phyloP scores from a whole-genome alignment of 2,888 invertebrate species.

The Aleiodes alternator region DNA sequence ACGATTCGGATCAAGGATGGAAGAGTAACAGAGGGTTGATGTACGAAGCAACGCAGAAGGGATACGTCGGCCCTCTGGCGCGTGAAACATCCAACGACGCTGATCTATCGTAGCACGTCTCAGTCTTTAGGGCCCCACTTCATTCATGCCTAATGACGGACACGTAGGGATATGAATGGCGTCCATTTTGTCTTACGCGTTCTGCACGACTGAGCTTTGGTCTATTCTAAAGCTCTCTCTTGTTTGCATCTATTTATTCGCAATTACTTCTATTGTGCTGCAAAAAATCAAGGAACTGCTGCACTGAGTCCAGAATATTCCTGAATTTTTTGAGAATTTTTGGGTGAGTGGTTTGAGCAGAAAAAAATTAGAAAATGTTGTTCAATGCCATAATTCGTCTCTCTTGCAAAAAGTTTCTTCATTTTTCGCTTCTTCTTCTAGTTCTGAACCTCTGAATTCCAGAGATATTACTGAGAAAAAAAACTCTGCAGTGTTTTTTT shows the following conservation, averaged over 20 bases:
- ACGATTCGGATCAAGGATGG: not conserved
- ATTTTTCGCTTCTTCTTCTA: too few species aligned
- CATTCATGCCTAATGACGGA: slow-evolving; percentile 49
- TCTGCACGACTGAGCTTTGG: slow-evolving; percentile 30
- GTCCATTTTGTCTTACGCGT: slow-evolving; percentile 45
- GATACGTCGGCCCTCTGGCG: slow-evolving; percentile 60
- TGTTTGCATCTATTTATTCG: slow-evolving; percentile 6
- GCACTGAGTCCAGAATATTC: too few species aligned
- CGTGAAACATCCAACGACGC: slow-evolving; percentile 63
- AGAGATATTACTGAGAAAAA: too few species aligned
- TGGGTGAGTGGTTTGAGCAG: too few species aligned
- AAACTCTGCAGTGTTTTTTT: too few species aligned
- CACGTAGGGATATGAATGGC: slow-evolving; percentile 44
- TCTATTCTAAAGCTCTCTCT: slow-evolving; percentile 26
- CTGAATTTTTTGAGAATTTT: too few species aligned
- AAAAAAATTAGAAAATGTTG: too few species aligned
- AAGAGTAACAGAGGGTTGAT: slow-evolving; percentile 2
- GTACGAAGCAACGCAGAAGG: slow-evolving; percentile 56
- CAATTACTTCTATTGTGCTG: not conserved
- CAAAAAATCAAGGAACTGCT: too few species aligned
- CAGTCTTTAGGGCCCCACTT: slow-evolving; percentile 47
- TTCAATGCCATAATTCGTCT: too few species aligned
- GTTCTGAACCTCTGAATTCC: too few species aligned
- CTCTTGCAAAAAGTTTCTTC: too few species aligned
- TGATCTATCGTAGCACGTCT: slow-evolving; percentile 64